Percentiles rank a stretch among this genome's conserved stretches.
phyloP scores from a whole-genome alignment of 2,113 vertebrate species.

The western clawed frog (Xenopus tropicalis) region DNA sequence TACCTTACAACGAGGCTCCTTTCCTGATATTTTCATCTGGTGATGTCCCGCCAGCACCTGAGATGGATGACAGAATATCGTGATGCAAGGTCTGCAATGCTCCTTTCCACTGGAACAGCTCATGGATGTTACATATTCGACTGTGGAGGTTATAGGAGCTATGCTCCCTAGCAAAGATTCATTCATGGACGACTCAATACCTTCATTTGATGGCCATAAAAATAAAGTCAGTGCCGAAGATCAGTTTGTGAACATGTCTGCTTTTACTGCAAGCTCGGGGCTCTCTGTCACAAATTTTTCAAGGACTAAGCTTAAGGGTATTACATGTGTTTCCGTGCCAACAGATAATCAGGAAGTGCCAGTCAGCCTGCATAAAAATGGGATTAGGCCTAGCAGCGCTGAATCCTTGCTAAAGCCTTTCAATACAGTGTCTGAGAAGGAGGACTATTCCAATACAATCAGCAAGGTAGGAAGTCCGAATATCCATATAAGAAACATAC shows the following conservation, averaged over 20 bases:
- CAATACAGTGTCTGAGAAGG: conserved; percentile 24
- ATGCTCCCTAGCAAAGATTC: conserved; percentile 9
- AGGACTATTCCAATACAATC: conserved; percentile 3
- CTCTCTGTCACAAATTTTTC: conserved; percentile 20
- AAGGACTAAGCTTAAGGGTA: conserved; percentile 40
- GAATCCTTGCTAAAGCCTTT: conserved; percentile 10
- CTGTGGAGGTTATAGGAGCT: conserved; percentile 8
- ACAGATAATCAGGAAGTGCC: conserved; percentile 41
- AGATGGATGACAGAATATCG: conserved; percentile 2
- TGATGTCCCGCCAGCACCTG: conserved; percentile 17
- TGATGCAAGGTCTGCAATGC: conserved; percentile 5
- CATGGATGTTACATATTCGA: not conserved
- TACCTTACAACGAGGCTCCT: conserved; percentile 12
- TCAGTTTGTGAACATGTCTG: conserved; percentile 2
- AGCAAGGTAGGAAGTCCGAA: conserved; percentile 16
- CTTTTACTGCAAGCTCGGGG: conserved; percentile 15
- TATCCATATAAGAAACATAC: not conserved
- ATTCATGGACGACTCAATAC: not conserved
- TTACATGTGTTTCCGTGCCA: conserved; percentile 38
- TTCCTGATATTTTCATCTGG: conserved; percentile 18
- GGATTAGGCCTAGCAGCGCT: conserved; percentile 27
- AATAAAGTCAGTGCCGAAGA: conserved; percentile 1
- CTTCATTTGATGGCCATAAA: conserved; percentile 3
- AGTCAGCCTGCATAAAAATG: conserved; percentile 39
- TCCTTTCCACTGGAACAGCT: conserved; percentile 7